These are phyloP conservation scores for Urocyon cinereoargenteus DNA, from an alignment of 2,797 vertebrate genomes.

Conservation along the genomic window DNA sequence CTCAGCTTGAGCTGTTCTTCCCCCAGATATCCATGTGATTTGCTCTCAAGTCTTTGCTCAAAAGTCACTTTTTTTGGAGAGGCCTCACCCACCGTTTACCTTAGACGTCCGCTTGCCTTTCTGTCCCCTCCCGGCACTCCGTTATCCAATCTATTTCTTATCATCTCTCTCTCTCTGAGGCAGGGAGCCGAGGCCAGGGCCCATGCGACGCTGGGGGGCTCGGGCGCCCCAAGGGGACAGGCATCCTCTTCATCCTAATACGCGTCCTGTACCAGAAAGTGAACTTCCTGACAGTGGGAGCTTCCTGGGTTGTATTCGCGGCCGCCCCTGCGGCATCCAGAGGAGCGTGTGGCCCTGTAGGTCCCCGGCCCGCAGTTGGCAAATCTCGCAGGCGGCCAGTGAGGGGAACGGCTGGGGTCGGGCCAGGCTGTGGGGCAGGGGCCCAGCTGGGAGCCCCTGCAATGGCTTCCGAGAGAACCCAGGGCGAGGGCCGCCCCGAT, in stretches of 20 bases:
- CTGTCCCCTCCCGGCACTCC: slow-evolving; percentile 38
- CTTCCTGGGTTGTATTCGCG: not conserved
- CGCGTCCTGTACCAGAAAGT: not conserved
- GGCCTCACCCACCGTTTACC: slow-evolving; percentile 52
- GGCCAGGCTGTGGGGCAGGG: not conserved
- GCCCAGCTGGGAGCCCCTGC: not conserved
- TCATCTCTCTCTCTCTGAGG: not conserved
- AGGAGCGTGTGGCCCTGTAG: not conserved
- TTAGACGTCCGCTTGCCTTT: slow-evolving; percentile 64
- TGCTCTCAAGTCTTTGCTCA: slow-evolving; percentile 60
- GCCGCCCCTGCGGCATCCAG: not conserved
- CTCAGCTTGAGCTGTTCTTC: slow-evolving; percentile 45
- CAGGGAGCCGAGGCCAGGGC: not conserved
- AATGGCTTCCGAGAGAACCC: slow-evolving; percentile 9
- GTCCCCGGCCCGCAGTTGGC: too few relatives aligned
- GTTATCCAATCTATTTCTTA: slow-evolving; percentile 37
- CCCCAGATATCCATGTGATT: not conserved
- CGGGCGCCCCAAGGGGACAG: not conserved
- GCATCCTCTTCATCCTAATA: not conserved
- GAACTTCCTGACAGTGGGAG: not conserved
- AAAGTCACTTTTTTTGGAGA: slow-evolving; percentile 61
- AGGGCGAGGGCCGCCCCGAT: not conserved
- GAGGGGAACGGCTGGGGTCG: not conserved
- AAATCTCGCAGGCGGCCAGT: not conserved
- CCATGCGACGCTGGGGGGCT: not conserved